Percentiles rank a stretch among this genome's conserved stretches.
Conservation (phyloP, 2,113 vertebrate species). For the Corynorhinus townsendii region DNA sequence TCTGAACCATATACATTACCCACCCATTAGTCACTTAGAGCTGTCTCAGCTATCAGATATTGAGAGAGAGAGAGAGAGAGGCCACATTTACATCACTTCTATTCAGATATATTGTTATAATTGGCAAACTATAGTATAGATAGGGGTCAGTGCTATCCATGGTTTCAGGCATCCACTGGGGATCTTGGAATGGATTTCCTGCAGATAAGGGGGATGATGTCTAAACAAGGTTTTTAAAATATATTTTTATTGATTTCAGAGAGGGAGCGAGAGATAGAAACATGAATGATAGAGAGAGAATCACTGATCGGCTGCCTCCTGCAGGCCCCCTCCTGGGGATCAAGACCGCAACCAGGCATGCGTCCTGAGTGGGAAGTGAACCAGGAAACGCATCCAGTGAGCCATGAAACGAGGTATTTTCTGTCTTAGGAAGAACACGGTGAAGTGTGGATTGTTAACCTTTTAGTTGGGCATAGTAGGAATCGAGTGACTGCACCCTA, state of each 20-base stretch:
- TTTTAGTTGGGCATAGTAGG: neutral
- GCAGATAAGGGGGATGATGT: neutral
- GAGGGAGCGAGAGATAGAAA: too few relatives aligned
- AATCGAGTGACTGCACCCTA: neutral
- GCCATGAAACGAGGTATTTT: neutral
- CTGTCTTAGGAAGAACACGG: neutral
- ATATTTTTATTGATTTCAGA: too few relatives aligned
- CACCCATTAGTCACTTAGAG: neutral
- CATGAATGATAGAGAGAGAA: too few relatives aligned
- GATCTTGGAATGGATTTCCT: neutral
- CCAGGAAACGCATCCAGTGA: too few relatives aligned
- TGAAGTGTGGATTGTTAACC: neutral
- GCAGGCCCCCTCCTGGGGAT: too few relatives aligned
- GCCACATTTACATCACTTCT: neutral
- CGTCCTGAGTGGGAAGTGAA: too few relatives aligned
- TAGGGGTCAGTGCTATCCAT: too few relatives aligned
- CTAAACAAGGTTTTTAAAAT: neutral
- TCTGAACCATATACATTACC: neutral
- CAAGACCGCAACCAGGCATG: too few relatives aligned
- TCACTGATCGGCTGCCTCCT: too few relatives aligned
- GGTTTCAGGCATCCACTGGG: neutral
- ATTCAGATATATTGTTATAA: neutral
- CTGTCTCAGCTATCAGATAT: neutral
- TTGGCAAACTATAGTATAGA: neutral
- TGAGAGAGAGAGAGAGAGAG: neutral